These are phyloP conservation scores for Pipistrellus pygmaeus DNA, from an alignment of 2,797 vertebrate species.

Conservation along the genomic window DNA sequence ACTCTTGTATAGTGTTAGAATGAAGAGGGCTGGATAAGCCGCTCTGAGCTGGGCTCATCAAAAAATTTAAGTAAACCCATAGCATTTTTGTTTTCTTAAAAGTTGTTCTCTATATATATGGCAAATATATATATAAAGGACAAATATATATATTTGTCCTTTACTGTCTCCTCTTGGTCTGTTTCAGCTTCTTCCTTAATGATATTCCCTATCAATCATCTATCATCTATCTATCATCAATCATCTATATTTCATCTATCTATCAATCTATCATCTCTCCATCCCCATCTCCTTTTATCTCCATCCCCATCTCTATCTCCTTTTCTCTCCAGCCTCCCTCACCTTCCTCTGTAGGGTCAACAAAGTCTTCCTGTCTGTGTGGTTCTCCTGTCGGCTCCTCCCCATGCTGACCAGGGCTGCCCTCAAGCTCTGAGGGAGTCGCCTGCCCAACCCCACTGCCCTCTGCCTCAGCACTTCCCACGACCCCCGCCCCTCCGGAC, in stretches of 20 bases:
- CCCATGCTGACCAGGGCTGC: neutral
- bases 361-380: neutral
- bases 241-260: too few relatives aligned
- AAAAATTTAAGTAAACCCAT: neutral
- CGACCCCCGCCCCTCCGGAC: neutral
- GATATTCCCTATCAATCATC: neutral
- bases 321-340: neutral
- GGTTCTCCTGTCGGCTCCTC: neutral
- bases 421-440: neutral
- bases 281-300: too few relatives aligned
- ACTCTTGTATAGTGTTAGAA: neutral
- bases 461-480: neutral
- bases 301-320: neutral
- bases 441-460: neutral
- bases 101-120: neutral
- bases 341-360: neutral
- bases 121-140: too few relatives aligned
- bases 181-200: neutral
- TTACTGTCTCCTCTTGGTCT: neutral
- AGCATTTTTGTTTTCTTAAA: neutral
- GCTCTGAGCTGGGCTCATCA: neutral
- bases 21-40: neutral
- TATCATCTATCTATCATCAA: too few relatives aligned
- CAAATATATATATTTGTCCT: too few relatives aligned
- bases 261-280: too few relatives aligned